Base-by-base conservation (phyloP, 2,797 vertebrate species). In the Mus minutoides region DNA sequence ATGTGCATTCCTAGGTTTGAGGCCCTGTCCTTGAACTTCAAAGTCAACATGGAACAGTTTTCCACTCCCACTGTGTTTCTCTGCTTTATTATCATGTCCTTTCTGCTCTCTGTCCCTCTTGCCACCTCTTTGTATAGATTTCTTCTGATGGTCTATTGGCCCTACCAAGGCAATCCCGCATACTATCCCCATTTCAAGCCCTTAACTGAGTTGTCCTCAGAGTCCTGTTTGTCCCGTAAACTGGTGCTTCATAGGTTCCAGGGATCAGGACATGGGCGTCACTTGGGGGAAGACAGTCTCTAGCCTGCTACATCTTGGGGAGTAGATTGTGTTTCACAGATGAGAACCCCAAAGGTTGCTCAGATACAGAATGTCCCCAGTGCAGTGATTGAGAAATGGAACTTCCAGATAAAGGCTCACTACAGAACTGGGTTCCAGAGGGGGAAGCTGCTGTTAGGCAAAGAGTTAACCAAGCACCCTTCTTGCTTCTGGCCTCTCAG, bases 321-420 rank as follows among this genome's bases (percentile, higher is more conserved):
- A 91, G 26, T 56, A 94, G 78, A 43, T 92, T 88, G 49, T 90
- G 75, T 85, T 88, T 92, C 91, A 60, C 54, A 89, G 78, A 86
- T 37, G 91, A 91, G 67, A 69, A 89, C 67, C 17, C 12, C 34
- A 58, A 80, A 73, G 49, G 90, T 69, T 77, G 5, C 31, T 49
- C 54, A 82, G 49, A 49, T 90, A 17, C 22, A 71, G n/a, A 92
- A 79, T 89, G 69, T 91, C 69, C 58, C 1, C 77, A 34, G 75
- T 91, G 86, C 37, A 58, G 64, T 75, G 79, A 73, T 3, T 83
- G 93, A 85, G 37, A 91, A 93, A 64, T 62, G 69, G 54, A 78
- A 92, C 11, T 84, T 43, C 71, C 6, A 49, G 75, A 49, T 92
- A 56, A 92, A 84, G 62, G 3, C 90, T 92, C 69, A 62, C 0